Percentiles rank a stretch among this genome's conserved stretches.
Conservation (phyloP, 2,797 vertebrate genomes). For the Cossypha heuglini region DNA sequence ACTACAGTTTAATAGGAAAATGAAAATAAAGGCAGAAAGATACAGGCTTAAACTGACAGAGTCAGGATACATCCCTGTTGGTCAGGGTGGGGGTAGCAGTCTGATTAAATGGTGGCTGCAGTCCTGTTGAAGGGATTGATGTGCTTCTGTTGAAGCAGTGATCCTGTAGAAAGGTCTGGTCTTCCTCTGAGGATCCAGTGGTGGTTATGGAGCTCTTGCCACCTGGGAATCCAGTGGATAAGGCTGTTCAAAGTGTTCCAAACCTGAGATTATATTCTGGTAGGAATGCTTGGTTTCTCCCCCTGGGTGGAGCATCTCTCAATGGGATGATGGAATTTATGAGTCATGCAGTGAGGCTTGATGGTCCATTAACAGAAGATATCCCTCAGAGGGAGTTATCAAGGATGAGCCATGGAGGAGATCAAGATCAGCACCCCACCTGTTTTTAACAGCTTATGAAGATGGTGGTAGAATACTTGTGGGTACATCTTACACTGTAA, state of each 20-base stretch:
- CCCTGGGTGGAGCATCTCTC: fast-evolving
- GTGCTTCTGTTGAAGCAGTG: background rate
- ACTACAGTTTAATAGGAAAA: background rate
- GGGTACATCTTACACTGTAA: background rate
- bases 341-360: fast-evolving
- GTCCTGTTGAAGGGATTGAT: background rate
- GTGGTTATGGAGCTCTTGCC: background rate
- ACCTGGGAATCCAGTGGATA: background rate
- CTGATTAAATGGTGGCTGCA: background rate
- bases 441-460: background rate
- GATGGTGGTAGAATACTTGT: too few species aligned
- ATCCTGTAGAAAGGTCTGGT: background rate
- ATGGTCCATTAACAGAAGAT: background rate
- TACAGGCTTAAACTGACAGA: background rate
- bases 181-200: background rate
- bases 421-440: too few species aligned
- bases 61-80: background rate
- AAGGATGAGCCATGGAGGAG: background rate
- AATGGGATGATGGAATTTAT: background rate
- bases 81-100: background rate
- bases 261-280: too few species aligned
- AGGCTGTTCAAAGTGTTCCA: background rate
- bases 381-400: too few species aligned
- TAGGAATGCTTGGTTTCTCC: background rate
- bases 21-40: background rate